A percentile compares a stretch with the other conserved stretches of the same genome.
Evolutionary conservation across 2,888 invertebrate species (phyloP).

Genomic region (Drosophila prolongata): DNA sequence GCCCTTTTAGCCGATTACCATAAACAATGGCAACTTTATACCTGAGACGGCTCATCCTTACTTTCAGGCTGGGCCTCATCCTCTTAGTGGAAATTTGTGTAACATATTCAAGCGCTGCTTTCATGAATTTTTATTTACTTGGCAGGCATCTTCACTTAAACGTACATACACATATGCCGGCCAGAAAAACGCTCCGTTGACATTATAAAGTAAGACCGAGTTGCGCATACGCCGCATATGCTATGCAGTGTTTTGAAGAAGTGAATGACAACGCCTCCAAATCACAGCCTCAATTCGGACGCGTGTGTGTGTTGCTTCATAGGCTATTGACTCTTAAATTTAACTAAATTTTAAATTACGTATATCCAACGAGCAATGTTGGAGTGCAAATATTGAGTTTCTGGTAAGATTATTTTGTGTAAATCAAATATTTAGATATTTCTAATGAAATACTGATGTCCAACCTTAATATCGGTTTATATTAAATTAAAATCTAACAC

Average conservation of each 20-base stretch:
- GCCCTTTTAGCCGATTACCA: conserved; percentile 40
- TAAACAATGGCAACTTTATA: conserved; percentile 38
- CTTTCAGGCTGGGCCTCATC: conserved; percentile 24
- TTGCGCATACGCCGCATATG: conserved; percentile 68
- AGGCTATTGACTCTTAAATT: conserved; percentile 39
- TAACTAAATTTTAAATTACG: no score
- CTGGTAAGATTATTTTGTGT: no score
- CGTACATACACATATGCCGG: conserved; percentile 2
- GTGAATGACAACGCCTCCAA: conserved; percentile 30
- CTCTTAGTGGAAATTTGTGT: conserved; percentile 43
- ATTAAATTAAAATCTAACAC: no score
- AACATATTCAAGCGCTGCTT: conserved; percentile 42
- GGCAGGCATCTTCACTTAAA: conserved; percentile 29
- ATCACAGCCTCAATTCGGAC: conserved; percentile 49
- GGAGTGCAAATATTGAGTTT: no score
- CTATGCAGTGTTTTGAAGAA: conserved; percentile 17
- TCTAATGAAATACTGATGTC: no score
- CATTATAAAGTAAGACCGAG: conserved; percentile 65
- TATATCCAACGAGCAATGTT: no score
- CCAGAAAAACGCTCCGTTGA: conserved; percentile 56
- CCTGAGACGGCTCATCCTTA: conserved; percentile 39
- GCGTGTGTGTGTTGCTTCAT: conserved; percentile 25
- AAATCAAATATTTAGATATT: no score
- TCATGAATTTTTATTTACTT: conserved; percentile 60
- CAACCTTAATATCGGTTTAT: no score